Percentiles rank a stretch among this genome's conserved stretches.
phyloP scores from a whole-genome alignment of 2,797 vertebrate genomes.

The Varecia variegata region DNA sequence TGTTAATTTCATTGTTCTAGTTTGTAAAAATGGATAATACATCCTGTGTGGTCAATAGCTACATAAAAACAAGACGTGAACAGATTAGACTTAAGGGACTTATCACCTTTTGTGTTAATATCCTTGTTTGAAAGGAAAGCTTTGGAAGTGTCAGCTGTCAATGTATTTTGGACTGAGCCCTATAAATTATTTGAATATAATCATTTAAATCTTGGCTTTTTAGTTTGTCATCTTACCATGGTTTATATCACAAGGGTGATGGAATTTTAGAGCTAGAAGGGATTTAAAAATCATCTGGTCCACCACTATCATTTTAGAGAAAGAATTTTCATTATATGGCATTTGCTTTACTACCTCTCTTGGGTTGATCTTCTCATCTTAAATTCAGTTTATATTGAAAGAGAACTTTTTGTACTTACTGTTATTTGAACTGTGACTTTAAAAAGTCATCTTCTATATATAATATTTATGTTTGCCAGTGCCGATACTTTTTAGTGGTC shows the following conservation, averaged over 20 bases:
- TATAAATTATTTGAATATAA: background rate
- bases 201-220: background rate
- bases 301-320: background rate
- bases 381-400: background rate
- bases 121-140: background rate
- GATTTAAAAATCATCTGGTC: background rate
- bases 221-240: background rate
- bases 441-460: background rate
- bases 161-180: background rate
- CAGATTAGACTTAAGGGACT: background rate
- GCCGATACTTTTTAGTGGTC: background rate
- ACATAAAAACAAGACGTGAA: background rate
- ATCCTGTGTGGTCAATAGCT: background rate
- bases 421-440: background rate
- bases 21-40: background rate
- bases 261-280: background rate
- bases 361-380: background rate
- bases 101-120: background rate
- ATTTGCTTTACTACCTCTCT: background rate
- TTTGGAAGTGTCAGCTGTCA: background rate
- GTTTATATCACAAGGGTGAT: background rate
- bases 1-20: background rate
- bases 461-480: background rate
- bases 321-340: background rate
- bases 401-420: background rate